phyloP scores from a whole-genome alignment of 2,797 vertebrate species.

The Gephyroberyx darwinii region DNA sequence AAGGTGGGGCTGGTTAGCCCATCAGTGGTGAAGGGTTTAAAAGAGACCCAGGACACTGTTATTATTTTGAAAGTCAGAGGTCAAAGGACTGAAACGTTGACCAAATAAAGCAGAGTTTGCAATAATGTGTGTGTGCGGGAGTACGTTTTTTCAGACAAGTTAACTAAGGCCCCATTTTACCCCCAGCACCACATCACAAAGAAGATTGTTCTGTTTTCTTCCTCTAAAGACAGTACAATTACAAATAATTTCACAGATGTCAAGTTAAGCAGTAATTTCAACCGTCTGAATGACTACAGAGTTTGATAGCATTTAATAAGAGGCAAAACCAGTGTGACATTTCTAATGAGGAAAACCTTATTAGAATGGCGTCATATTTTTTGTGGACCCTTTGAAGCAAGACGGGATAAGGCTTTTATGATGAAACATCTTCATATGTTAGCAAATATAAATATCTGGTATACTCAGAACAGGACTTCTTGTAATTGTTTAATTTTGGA shows the following conservation, averaged over 20 bases:
- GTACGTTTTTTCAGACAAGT: too few relatives aligned
- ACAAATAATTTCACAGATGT: conserved; percentile 46
- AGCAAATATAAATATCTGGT: conserved; percentile 13
- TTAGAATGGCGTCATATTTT: conserved; percentile 32
- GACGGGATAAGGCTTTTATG: conserved; percentile 22
- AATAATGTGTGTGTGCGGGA: too few relatives aligned
- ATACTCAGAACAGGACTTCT: conserved; percentile 4
- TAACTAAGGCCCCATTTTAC: too few relatives aligned
- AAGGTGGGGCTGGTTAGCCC: too few relatives aligned
- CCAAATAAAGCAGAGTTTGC: too few relatives aligned
- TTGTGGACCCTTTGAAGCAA: conserved; percentile 15
- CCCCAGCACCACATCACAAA: too few relatives aligned
- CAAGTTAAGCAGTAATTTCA: conserved; percentile 41
- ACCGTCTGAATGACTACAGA: conserved; percentile 62
- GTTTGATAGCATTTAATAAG: conserved; percentile 55
- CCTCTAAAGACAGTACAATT: conserved; percentile 1
- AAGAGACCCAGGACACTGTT: too few relatives aligned
- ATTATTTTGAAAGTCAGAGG: too few relatives aligned
- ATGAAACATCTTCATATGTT: conserved; percentile 22
- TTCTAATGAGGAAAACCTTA: conserved; percentile 43
- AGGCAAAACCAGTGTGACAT: conserved; percentile 40
- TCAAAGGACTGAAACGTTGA: too few relatives aligned
- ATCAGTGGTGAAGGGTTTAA: too few relatives aligned
- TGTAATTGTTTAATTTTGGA: conserved; percentile 20
- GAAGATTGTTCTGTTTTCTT: too few relatives aligned